Percentiles rank a stretch among this genome's conserved stretches.
phyloP scores from a whole-genome alignment of 2,888 invertebrate species.

The Oxycera nigricornis region DNA sequence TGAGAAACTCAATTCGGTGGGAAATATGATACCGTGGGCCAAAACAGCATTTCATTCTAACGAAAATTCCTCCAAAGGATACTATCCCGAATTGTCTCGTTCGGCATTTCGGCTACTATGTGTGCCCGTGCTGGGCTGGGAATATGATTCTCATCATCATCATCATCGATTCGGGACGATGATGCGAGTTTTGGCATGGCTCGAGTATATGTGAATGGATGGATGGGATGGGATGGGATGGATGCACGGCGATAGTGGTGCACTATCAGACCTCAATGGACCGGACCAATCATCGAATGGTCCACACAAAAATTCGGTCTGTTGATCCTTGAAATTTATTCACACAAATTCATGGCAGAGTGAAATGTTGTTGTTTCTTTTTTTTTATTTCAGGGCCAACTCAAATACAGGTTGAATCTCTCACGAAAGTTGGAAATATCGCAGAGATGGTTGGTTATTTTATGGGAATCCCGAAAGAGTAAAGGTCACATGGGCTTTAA shows the following conservation, averaged over 20 bases:
- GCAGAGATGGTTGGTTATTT: constrained; percentile 26
- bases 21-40: constrained; percentile 44
- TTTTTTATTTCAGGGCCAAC: not conserved
- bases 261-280: constrained; percentile 17
- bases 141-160: constrained; percentile 19
- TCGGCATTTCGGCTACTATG: constrained; percentile 10
- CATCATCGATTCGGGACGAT: not conserved
- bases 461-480: constrained; percentile 34
- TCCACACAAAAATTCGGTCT: not conserved
- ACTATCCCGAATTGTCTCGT: not conserved
- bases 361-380: not conserved
- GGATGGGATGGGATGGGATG: not conserved
- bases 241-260: not conserved
- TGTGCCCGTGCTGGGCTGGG: not conserved
- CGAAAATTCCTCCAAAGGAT: constrained; percentile 16
- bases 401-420: constrained; percentile 29
- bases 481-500: constrained; percentile 19
- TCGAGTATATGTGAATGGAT: constrained; percentile 1
- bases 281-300: constrained; percentile 5
- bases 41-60: constrained; percentile 27
- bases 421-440: constrained; percentile 23
- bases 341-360: constrained; percentile 31
- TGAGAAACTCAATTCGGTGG: constrained; percentile 43
- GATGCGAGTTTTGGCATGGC: constrained; percentile 1
- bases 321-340: constrained; percentile 39